These are phyloP conservation scores for Hirudinaria manillensis DNA, from an alignment of 2,888 invertebrate species.

Conservation along the genomic window DNA sequence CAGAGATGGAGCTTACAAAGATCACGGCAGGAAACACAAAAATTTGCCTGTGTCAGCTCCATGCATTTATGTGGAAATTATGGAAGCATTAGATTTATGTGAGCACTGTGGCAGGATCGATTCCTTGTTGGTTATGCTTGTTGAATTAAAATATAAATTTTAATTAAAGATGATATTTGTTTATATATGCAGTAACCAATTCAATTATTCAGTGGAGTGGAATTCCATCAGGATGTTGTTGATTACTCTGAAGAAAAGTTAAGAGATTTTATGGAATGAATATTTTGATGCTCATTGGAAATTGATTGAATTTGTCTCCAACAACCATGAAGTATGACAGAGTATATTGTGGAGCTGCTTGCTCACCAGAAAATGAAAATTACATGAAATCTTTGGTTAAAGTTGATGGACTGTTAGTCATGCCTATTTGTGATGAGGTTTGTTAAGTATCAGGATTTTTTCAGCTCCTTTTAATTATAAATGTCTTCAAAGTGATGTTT, in stretches of 20 bases:
- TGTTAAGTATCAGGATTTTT: background rate
- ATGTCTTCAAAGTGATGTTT: too few relatives aligned
- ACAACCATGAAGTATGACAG: slow-evolving; percentile 66
- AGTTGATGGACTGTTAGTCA: slow-evolving; percentile 75
- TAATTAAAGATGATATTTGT: background rate
- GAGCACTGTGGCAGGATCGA: slow-evolving; percentile 76
- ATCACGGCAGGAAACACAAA: slow-evolving; percentile 76
- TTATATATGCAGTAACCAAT: slow-evolving; percentile 54
- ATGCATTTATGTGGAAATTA: slow-evolving; percentile 76
- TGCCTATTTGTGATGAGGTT: slow-evolving; percentile 72
- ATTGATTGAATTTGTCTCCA: slow-evolving; percentile 24
- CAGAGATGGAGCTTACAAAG: slow-evolving; percentile 56
- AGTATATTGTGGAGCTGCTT: slow-evolving; percentile 81
- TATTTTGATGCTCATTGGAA: slow-evolving; percentile 63
- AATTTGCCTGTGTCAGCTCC: slow-evolving; percentile 80
- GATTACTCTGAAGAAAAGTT: slow-evolving; percentile 69
- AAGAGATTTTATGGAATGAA: slow-evolving; percentile 62
- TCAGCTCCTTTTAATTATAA: background rate
- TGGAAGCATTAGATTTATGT: slow-evolving; percentile 76
- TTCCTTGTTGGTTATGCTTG: slow-evolving; percentile 45
- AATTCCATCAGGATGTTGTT: slow-evolving; percentile 68
- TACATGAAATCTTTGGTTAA: slow-evolving; percentile 66
- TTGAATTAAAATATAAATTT: background rate
- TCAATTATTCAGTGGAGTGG: slow-evolving; percentile 82
- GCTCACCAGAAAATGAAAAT: slow-evolving; percentile 66